Conservation (phyloP, 2,113 vertebrate species). For the Cephalopholis sonnerati region DNA sequence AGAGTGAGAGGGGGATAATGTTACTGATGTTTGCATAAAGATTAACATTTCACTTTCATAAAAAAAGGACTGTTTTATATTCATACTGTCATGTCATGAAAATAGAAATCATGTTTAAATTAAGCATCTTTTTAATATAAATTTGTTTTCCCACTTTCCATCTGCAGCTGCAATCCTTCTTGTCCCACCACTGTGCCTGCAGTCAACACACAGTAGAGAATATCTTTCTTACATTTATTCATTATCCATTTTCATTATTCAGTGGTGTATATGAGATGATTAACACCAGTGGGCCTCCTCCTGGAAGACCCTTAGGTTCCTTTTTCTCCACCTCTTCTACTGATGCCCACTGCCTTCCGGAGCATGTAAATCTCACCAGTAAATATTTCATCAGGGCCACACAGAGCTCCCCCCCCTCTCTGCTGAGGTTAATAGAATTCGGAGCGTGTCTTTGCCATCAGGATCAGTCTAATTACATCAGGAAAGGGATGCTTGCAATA, state of each 20-base stretch:
- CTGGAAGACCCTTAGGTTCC: neutral
- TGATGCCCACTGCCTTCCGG: slow-evolving; percentile 27
- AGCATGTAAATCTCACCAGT: slow-evolving; percentile 72
- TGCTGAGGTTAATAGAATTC: slow-evolving; percentile 73
- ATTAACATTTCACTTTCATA: slow-evolving; percentile 11
- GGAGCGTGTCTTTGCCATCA: slow-evolving; percentile 53
- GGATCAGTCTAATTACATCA: slow-evolving; percentile 65
- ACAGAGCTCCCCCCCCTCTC: slow-evolving; percentile 11
- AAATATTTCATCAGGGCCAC: slow-evolving; percentile 75
- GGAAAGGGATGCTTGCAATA: slow-evolving; percentile 30
- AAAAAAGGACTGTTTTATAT: neutral
- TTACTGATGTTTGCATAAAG: slow-evolving; percentile 27
- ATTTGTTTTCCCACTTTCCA: neutral
- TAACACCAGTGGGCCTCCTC: slow-evolving; percentile 28
- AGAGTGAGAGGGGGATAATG: slow-evolving; percentile 25
- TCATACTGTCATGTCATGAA: neutral
- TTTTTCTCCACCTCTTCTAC: slow-evolving; percentile 10
- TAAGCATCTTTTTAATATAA: neutral
- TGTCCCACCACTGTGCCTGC: neutral
- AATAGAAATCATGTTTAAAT: neutral
- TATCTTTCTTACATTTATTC: slow-evolving; percentile 28
- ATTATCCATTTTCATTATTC: slow-evolving; percentile 43
- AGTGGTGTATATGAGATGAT: slow-evolving; percentile 32
- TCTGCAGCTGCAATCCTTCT: neutral
- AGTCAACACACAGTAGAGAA: neutral